phyloP scores from a whole-genome alignment of 1,140 invertebrate species.

The Geopemphigus sp. region DNA sequence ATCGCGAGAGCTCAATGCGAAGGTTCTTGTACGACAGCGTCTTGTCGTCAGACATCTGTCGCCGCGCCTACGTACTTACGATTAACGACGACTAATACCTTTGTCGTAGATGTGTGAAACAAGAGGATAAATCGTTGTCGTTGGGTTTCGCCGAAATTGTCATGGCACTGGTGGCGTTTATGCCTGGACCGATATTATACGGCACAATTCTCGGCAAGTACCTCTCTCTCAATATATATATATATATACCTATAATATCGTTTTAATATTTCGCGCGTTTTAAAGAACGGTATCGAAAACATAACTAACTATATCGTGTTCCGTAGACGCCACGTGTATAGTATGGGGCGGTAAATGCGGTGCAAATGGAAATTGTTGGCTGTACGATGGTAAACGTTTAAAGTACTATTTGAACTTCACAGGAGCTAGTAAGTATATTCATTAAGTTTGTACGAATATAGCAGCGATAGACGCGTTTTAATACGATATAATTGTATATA shows the following conservation, averaged over 20 bases:
- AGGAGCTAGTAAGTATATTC: conserved; percentile 61
- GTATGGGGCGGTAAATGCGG: conserved; percentile 50
- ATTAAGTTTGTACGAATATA: too few species aligned
- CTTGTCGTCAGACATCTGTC: too few species aligned
- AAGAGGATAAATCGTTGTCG: conserved; percentile 55
- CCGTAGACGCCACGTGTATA: conserved; percentile 42
- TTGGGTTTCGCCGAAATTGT: conserved; percentile 55
- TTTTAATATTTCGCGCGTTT: too few species aligned
- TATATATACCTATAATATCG: too few species aligned
- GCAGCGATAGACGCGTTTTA: too few species aligned
- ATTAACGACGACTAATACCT: too few species aligned
- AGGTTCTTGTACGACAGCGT: too few species aligned
- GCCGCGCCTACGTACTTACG: too few species aligned
- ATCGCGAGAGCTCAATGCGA: too few species aligned
- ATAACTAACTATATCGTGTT: background rate
- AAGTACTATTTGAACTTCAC: conserved; percentile 69
- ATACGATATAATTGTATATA: too few species aligned
- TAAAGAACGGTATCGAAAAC: too few species aligned
- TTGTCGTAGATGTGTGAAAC: conserved; percentile 54
- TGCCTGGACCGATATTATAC: conserved; percentile 56
- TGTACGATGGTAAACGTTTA: conserved; percentile 67
- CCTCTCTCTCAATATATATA: too few species aligned
- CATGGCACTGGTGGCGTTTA: conserved; percentile 54
- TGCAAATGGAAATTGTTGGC: conserved; percentile 64
- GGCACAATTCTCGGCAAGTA: conserved; percentile 55